A percentile compares a stretch with the other conserved stretches of the same genome.
phyloP scores from a whole-genome alignment of 2,888 invertebrate genomes.

The Tricholauxania praeusta region DNA sequence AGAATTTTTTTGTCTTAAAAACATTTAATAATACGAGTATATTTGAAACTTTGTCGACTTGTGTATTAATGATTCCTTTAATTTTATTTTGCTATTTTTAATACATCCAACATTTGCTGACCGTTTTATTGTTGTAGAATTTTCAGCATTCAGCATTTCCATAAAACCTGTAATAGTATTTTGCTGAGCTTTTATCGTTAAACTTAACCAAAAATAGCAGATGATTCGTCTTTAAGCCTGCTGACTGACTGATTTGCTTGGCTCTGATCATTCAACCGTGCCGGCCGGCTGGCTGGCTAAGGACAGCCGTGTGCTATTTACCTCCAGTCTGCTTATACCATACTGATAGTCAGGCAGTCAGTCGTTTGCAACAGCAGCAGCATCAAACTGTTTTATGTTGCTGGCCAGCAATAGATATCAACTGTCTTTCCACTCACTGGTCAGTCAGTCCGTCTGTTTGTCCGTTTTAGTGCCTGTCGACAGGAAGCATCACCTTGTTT shows the following conservation, averaged over 20 bases:
- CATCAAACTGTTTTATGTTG: not conserved
- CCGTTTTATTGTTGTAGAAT: no score
- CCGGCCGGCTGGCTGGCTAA: not conserved
- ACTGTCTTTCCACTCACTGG: not conserved
- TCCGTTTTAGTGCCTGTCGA: constrained; percentile 38
- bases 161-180: no score
- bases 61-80: no score
- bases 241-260: not conserved
- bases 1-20: no score
- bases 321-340: constrained; percentile 10
- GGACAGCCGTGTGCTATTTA: not conserved
- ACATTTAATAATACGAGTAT: no score
- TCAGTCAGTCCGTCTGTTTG: constrained; percentile 20
- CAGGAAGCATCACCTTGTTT: constrained; percentile 41
- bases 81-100: no score
- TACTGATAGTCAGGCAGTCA: constrained; percentile 11
- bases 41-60: no score
- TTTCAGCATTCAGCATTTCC: no score
- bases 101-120: no score
- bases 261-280: not conserved
- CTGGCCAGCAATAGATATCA: not conserved
- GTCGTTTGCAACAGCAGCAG: not conserved
- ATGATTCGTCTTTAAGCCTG: constrained; percentile 13
- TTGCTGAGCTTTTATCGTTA: constrained; percentile 17
- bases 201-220: constrained; percentile 23